Evolutionary conservation across 2,113 vertebrate species (phyloP), one percentile per base, ranked within the genome.

Genomic region (Heterotis niloticus): DNA sequence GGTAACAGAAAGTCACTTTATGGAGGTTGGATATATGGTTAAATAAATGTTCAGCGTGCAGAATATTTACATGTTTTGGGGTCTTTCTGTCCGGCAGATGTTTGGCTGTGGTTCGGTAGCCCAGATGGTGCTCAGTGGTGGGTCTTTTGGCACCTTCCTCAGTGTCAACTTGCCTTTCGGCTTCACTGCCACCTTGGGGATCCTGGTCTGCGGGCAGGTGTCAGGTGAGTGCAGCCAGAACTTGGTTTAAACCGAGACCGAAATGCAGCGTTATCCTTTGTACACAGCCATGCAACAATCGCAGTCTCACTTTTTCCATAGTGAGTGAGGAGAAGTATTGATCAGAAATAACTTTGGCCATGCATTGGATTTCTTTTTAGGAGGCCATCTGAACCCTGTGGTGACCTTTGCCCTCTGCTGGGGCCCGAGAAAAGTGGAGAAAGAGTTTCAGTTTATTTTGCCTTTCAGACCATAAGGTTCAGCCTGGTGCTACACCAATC

Each of bases 141-240:
- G 95, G 23, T 86, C 83, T 29, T 95, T 97, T 5, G 98, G 95
- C 76, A 86, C 83, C 34, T 99, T 99, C 87, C 89, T 99, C 78
- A 96, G 95, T 1, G 94, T 99, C 80, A 99, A 99, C 88, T 89
- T 99, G 84, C 95, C 98, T 64, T 99, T 99, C 0, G 98, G 96
- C 73, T 99, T 99, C 0, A 96, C 94, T 5, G 96, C 96, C 69
- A 99, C 85, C 0, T 90, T 99, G 0, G 98, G 94, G 52, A 95
- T 98, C 84, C 90, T 99, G 79, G 91, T 99, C 0, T 91, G 95
- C 9, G 98, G 97, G 80, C 96, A 99, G 78, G 85, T 99, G 24
- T 99, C 98, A 86, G 98, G 98, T 99, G 94, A 0, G 79, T 14
- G 18, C 56, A 56, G 62, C 34, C 34, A 44, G 7, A 44, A 44